These are phyloP conservation scores for Spizella passerina DNA, from an alignment of 2,797 vertebrate species.

Conservation along the genomic window DNA sequence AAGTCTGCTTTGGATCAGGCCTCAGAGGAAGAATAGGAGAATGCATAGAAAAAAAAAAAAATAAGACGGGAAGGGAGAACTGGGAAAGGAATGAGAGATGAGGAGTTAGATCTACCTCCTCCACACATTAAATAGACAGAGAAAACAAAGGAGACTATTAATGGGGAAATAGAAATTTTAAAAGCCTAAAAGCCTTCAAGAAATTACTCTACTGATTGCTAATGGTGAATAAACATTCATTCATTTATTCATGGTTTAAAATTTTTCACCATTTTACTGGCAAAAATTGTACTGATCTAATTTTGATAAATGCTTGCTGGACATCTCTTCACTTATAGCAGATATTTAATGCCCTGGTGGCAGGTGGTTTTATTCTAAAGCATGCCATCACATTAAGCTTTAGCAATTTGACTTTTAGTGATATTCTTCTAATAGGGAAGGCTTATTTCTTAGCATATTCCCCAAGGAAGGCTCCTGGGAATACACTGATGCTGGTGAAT, in stretches of 20 bases:
- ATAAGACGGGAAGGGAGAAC: not conserved
- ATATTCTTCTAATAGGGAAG: not conserved
- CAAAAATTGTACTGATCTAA: not conserved
- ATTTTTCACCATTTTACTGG: not conserved
- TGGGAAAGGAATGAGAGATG: not conserved
- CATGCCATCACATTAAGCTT: not conserved
- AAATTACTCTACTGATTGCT: not conserved
- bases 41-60: not conserved
- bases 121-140: not conserved
- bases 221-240: not conserved
- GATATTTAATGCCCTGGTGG: not conserved
- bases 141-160: not conserved
- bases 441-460: not conserved
- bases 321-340: not conserved
- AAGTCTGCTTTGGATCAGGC: not conserved
- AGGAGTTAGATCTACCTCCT: not conserved
- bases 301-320: not conserved
- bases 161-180: not conserved
- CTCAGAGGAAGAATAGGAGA: not conserved
- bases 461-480: not conserved
- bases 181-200: not conserved
- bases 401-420: not conserved
- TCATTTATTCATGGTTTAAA: not conserved
- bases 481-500: not conserved
- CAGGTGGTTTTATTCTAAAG: not conserved